Evolutionary conservation across 92 coral and sea anemone species (phyloP).

Genomic region (Porites evermanni): DNA sequence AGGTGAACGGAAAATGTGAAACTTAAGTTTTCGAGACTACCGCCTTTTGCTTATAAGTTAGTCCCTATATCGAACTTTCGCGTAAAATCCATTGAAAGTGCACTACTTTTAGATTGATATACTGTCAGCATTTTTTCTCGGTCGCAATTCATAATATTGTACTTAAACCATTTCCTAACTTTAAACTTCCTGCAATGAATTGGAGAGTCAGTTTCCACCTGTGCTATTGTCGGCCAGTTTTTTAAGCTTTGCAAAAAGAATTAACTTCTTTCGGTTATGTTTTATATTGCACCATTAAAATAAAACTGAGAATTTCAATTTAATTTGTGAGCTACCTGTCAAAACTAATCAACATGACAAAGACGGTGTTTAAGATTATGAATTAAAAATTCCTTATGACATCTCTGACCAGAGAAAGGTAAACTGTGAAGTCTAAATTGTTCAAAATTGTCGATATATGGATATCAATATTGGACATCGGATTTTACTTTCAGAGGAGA

Average conservation of each 20-base stretch:
- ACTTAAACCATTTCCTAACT: too few relatives aligned
- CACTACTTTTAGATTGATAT: too few relatives aligned
- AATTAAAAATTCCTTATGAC: neutral
- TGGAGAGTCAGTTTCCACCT: too few relatives aligned
- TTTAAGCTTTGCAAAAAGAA: neutral
- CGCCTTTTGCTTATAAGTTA: too few relatives aligned
- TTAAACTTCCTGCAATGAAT: too few relatives aligned
- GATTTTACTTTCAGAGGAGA: neutral
- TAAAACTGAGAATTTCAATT: slow-evolving; percentile 14
- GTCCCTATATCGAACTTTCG: too few relatives aligned
- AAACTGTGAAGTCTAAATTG: slow-evolving; percentile 3
- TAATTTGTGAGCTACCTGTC: neutral
- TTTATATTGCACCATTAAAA: neutral
- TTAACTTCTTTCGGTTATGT: neutral
- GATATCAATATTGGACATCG: neutral
- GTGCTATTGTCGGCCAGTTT: neutral
- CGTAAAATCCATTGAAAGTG: too few relatives aligned
- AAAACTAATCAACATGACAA: neutral
- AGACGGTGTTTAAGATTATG: neutral
- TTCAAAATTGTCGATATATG: neutral
- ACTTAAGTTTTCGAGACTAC: too few relatives aligned
- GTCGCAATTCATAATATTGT: too few relatives aligned
- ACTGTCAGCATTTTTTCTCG: too few relatives aligned
- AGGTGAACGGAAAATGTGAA: too few relatives aligned
- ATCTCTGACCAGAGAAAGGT: slow-evolving; percentile 2